Evolutionary conservation across 64 coral and sea anemone species (phyloP), one percentile per base, ranked within the genome.

Genomic region (Platygyra sinensis): DNA sequence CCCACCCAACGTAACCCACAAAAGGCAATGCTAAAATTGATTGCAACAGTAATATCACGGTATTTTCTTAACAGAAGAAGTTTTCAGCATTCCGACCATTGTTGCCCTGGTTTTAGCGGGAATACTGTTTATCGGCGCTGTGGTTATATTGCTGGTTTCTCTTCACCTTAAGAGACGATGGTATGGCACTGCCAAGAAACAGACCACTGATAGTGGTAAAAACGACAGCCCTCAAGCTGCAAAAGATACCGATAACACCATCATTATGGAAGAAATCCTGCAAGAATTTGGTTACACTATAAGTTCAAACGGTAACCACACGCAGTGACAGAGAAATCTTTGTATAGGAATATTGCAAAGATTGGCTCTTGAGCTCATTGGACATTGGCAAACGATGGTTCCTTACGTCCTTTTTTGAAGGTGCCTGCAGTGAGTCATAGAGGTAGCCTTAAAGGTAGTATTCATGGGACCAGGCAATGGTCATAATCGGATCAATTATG

Each of bases 231-330:
- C 20, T 30, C 14, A 31, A 10, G 61, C 52, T 31, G 28, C 27
- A 10, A 54, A 80, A 25, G 30, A 61, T 54, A 80, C 78, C 28
- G 78, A 80, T 5, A 20, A 62, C 19, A 78, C 76, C 46, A 78
- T 78, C 5, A 78, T 78, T 20, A 78, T 78, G 76, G 76, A 78
- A 55, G 76, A 78, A 78, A 78, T 78, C 12, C 36, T 78, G 42
- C 76, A 78, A 16, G 76, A 78, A 20, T 54, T 27, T 78, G 76
- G 42, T 3, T 50, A 78, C 24, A n/a, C 78, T 32, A 80, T 77
- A 8, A 8, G 9, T 14, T 55, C 52, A 24, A 60, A 59, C 3
- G 52, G 78, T 19, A 80, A 60, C 27, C 5, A 6, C 17, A 25
- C 46, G 15, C 9, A 25, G 5, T 78, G 31, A 49, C 8, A 0